Evolutionary conservation across 2,888 invertebrate genomes (phyloP).

Genomic region (Netelia fuscicornis): DNA sequence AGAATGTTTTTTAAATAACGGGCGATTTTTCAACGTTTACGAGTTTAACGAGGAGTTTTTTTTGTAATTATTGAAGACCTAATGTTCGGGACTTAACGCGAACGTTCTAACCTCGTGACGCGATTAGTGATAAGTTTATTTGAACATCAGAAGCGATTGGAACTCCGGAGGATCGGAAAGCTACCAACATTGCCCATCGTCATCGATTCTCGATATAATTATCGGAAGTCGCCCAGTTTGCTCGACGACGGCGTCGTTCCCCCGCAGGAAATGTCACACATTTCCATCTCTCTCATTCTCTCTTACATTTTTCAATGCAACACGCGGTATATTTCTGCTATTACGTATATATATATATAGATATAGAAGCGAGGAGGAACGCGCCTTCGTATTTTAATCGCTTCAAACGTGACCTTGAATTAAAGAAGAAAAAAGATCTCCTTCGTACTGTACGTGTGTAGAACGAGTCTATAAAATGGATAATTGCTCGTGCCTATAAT

Average conservation of each 20-base stretch:
- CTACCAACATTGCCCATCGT: slow-evolving; percentile 46
- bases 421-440: slow-evolving; percentile 9
- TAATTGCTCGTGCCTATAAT: slow-evolving; percentile 25
- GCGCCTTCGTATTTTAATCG: slow-evolving; percentile 37
- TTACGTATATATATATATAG: slow-evolving; percentile 6
- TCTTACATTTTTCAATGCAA: slow-evolving; percentile 30
- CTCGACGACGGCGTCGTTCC: slow-evolving; percentile 21
- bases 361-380: slow-evolving; percentile 13
- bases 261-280: slow-evolving; percentile 43
- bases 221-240: slow-evolving; percentile 51
- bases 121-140: slow-evolving; percentile 79
- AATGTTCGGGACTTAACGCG: not conserved
- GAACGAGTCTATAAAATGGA: slow-evolving; percentile 18
- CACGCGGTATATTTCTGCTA: slow-evolving; percentile 30
- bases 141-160: slow-evolving; percentile 64
- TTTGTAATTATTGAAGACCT: too few species aligned
- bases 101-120: slow-evolving; percentile 70
- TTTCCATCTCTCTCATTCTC: slow-evolving; percentile 15
- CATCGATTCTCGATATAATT: slow-evolving; percentile 70
- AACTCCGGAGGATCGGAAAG: slow-evolving; percentile 11
- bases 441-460: not conserved
- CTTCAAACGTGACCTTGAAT: slow-evolving; percentile 55
- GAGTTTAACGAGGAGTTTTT: too few species aligned
- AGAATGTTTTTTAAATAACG: too few species aligned
- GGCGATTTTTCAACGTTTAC: too few species aligned